Conservation (phyloP, 2,888 invertebrate genomes). For the Eupithecia subfuscata region DNA sequence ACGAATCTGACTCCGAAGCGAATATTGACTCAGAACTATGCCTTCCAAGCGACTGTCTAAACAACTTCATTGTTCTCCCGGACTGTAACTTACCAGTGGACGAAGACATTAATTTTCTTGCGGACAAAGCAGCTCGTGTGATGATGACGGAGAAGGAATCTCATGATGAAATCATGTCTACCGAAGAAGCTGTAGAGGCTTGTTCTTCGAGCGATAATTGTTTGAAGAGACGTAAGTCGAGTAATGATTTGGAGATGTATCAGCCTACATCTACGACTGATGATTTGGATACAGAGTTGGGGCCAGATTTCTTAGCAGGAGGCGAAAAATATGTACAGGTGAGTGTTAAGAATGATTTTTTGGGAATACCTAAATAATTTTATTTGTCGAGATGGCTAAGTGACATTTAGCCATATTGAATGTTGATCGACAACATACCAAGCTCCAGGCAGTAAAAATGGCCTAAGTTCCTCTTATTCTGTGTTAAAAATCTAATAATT, state of each 20-base stretch:
- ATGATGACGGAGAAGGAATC: slow-evolving; percentile 70
- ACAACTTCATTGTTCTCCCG: slow-evolving; percentile 76
- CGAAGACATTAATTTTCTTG: slow-evolving; percentile 73
- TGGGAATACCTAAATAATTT: no score
- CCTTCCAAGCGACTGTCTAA: slow-evolving; percentile 76
- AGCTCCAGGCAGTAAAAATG: no score
- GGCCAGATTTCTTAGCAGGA: slow-evolving; percentile 65
- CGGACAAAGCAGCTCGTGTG: slow-evolving; percentile 76
- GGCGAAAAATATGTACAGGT: slow-evolving; percentile 79
- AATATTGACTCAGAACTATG: slow-evolving; percentile 76
- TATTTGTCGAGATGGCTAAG: no score
- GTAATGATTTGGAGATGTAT: slow-evolving; percentile 77
- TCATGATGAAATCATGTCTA: slow-evolving; percentile 10
- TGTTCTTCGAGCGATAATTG: slow-evolving; percentile 65
- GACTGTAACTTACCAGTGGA: slow-evolving; percentile 71
- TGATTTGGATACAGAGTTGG: slow-evolving; percentile 65
- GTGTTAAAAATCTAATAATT: no score
- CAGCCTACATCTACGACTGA: slow-evolving; percentile 79
- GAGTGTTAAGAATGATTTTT: slow-evolving; percentile 19
- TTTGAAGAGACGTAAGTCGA: slow-evolving; percentile 71
- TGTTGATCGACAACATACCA: no score
- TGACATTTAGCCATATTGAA: no score
- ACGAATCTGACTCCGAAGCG: slow-evolving; percentile 76
- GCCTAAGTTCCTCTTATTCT: no score
- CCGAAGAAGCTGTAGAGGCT: slow-evolving; percentile 30